phyloP scores from a whole-genome alignment of 2,797 vertebrate genomes.

The Hippopotamyrus pictus region DNA sequence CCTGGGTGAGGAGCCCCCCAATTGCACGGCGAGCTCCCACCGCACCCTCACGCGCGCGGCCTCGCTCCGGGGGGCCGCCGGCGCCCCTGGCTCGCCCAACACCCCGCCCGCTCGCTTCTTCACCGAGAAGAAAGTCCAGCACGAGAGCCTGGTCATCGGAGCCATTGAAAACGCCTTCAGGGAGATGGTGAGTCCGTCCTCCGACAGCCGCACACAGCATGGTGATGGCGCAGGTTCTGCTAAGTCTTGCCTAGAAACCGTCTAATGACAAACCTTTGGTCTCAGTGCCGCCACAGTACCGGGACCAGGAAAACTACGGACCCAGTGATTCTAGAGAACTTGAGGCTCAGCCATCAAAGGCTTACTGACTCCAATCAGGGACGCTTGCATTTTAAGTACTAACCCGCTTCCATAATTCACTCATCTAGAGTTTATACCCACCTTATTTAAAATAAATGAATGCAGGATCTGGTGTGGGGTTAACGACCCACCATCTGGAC shows the following conservation, averaged over 20 bases:
- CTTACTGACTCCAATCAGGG: not conserved
- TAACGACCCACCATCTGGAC: not conserved
- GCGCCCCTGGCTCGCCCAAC: slow-evolving; percentile 79
- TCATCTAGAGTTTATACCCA: not conserved
- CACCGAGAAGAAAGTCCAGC: slow-evolving; percentile 89
- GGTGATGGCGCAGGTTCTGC: not conserved
- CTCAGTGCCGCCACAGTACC: not conserved
- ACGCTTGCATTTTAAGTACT: not conserved
- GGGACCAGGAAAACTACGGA: not conserved
- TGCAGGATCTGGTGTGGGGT: not conserved
- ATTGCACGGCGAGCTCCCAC: slow-evolving; percentile 58
- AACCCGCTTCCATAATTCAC: not conserved
- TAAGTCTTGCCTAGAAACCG: not conserved
- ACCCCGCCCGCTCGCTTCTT: slow-evolving; percentile 83
- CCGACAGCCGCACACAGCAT: not conserved
- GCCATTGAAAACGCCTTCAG: slow-evolving; percentile 94
- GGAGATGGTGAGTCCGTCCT: slow-evolving; percentile 77
- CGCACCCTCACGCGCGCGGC: slow-evolving; percentile 79
- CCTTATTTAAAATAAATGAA: not conserved
- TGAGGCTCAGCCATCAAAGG: not conserved
- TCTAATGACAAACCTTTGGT: not conserved
- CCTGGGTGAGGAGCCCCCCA: slow-evolving; percentile 78
- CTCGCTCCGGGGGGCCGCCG: slow-evolving; percentile 77
- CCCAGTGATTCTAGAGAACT: not conserved
- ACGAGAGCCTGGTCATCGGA: slow-evolving; percentile 86